Conservation (phyloP, 2,888 invertebrate genomes). For the Lithophane leautieri region DNA sequence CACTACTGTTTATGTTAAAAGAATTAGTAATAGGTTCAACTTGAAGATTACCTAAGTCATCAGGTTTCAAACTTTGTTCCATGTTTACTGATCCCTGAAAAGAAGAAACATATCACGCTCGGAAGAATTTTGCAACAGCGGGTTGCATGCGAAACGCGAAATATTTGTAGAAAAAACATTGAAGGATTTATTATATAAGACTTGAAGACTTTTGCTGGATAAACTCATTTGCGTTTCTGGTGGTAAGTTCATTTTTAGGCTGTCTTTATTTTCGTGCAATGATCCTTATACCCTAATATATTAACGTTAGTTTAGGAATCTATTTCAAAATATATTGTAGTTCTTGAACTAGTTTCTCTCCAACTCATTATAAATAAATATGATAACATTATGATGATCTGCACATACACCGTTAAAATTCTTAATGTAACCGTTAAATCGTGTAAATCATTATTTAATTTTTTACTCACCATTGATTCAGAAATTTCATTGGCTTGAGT, state of each 20-base stretch:
- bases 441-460: not conserved
- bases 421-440: not conserved
- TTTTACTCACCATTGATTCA: slow-evolving; percentile 23
- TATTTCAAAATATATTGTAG: too few relatives aligned
- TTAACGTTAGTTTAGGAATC: not conserved
- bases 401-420: not conserved
- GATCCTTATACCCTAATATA: not conserved
- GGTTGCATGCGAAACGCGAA: not conserved
- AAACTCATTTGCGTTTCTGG: slow-evolving; percentile 1
- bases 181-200: too few relatives aligned
- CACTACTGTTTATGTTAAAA: not conserved
- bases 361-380: not conserved
- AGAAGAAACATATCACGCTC: slow-evolving; percentile 6
- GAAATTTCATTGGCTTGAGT: not conserved
- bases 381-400: not conserved
- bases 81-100: slow-evolving; percentile 30
- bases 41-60: slow-evolving; percentile 29
- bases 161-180: not conserved
- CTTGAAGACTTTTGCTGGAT: not conserved
- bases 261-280: not conserved
- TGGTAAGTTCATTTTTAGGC: not conserved
- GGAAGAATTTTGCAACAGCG: not conserved
- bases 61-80: not conserved
- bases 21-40: slow-evolving; percentile 37
- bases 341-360: too few relatives aligned